A percentile compares a stretch with the other conserved stretches of the same genome.
These are phyloP conservation scores for Seira ritae DNA, from an alignment of 2,888 invertebrate genomes.

Conservation along the genomic window DNA sequence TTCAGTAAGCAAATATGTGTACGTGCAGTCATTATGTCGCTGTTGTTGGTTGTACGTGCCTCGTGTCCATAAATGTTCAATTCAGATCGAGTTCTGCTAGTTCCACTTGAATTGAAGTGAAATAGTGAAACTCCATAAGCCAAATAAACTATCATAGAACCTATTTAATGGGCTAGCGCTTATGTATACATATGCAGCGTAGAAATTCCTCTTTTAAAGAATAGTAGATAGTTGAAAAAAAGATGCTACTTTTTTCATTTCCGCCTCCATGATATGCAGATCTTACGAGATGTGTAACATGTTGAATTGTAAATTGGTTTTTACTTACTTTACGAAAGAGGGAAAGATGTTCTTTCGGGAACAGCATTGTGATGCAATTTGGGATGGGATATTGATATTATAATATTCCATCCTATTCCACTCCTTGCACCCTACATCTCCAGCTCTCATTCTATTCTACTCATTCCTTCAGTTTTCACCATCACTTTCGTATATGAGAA, in stretches of 20 bases:
- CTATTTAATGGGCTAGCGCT: background rate
- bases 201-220: slow-evolving; percentile 29
- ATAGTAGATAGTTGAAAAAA: no score
- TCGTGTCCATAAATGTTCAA: slow-evolving; percentile 39
- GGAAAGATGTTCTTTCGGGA: background rate
- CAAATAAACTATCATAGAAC: no score
- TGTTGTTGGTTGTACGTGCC: slow-evolving; percentile 30
- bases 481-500: no score
- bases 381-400: slow-evolving; percentile 58
- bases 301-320: slow-evolving; percentile 62
- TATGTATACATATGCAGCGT: background rate
- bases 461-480: background rate
- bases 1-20: slow-evolving; percentile 29
- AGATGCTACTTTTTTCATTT: slow-evolving; percentile 61
- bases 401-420: slow-evolving; percentile 56
- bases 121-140: slow-evolving; percentile 34
- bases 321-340: slow-evolving; percentile 38
- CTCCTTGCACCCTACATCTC: no score
- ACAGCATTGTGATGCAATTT: slow-evolving; percentile 46
- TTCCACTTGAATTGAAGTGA: slow-evolving; percentile 32
- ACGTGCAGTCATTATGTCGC: slow-evolving; percentile 29
- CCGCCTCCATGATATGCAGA: slow-evolving; percentile 48
- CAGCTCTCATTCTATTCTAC: no score
- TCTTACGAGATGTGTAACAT: slow-evolving; percentile 47
- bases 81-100: slow-evolving; percentile 22